Conservation (phyloP, 1,140 invertebrate species). For the Drosophila yakuba region DNA sequence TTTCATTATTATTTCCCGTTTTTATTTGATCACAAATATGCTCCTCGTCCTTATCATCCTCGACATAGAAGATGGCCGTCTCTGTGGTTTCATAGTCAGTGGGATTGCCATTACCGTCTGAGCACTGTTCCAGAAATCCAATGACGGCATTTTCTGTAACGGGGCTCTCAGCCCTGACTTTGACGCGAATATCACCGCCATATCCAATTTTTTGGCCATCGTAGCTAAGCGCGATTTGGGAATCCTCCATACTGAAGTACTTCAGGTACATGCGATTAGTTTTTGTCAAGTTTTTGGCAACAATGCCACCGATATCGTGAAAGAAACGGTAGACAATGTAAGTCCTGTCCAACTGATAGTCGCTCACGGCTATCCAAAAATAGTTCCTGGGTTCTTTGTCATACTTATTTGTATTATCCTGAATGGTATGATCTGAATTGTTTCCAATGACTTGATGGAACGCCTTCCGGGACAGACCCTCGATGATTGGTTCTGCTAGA, state of each 20-base stretch:
- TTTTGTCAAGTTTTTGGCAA: constrained; percentile 18
- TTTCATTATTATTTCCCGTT: neutral
- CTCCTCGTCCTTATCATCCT: neutral
- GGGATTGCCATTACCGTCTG: neutral
- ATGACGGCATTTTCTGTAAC: neutral
- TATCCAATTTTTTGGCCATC: constrained; percentile 58
- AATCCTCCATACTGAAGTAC: constrained; percentile 40
- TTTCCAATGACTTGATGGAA: too few relatives aligned
- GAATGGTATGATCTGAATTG: too few relatives aligned
- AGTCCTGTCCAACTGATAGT: constrained; percentile 12
- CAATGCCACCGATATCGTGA: constrained; percentile 47
- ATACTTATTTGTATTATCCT: neutral
- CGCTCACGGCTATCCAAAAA: constrained; percentile 58
- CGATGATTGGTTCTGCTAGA: too few relatives aligned
- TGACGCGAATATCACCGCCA: constrained; percentile 52
- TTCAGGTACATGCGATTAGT: constrained; percentile 56
- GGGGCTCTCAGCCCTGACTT: constrained; percentile 33
- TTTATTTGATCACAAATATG: neutral
- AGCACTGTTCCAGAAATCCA: neutral
- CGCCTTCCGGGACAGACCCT: too few relatives aligned
- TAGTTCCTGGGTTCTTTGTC: constrained; percentile 1
- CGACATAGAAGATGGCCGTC: neutral
- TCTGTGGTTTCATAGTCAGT: neutral
- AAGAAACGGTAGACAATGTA: constrained; percentile 55
- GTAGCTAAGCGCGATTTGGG: constrained; percentile 54